Conservation (phyloP, 2,797 vertebrate species). For the Rhinophrynus dorsalis region DNA sequence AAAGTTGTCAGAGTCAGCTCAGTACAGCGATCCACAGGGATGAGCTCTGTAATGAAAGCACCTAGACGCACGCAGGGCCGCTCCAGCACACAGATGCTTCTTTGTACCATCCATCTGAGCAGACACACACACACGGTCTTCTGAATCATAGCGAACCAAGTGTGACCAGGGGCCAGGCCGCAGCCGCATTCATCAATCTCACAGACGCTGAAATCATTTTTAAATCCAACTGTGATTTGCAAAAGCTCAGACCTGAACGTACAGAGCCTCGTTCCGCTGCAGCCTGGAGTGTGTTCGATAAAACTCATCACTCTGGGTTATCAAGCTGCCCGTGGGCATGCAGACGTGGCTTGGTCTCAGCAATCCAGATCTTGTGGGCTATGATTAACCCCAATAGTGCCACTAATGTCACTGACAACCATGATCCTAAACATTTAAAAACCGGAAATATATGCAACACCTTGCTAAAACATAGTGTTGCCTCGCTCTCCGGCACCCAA, state of each 20-base stretch:
- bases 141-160: background rate
- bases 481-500: too few relatives aligned
- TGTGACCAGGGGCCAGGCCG: background rate
- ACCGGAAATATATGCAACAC: too few relatives aligned
- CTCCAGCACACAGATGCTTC: too few relatives aligned
- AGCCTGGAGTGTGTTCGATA: background rate
- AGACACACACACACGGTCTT: background rate
- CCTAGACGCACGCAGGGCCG: background rate
- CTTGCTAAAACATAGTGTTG: too few relatives aligned
- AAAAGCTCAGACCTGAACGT: background rate
- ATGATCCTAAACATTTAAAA: too few relatives aligned
- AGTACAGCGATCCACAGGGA: too few relatives aligned
- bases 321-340: background rate
- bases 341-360: too few relatives aligned
- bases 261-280: background rate
- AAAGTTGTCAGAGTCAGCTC: too few relatives aligned
- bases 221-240: background rate
- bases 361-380: too few relatives aligned
- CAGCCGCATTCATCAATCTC: slow-evolving; percentile 6
- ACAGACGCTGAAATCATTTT: background rate
- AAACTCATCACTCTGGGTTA: background rate
- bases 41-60: too few relatives aligned
- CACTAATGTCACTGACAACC: too few relatives aligned
- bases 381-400: too few relatives aligned
- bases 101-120: background rate